Conservation (phyloP, 1,140 invertebrate species). For the Argopecten irradians region DNA sequence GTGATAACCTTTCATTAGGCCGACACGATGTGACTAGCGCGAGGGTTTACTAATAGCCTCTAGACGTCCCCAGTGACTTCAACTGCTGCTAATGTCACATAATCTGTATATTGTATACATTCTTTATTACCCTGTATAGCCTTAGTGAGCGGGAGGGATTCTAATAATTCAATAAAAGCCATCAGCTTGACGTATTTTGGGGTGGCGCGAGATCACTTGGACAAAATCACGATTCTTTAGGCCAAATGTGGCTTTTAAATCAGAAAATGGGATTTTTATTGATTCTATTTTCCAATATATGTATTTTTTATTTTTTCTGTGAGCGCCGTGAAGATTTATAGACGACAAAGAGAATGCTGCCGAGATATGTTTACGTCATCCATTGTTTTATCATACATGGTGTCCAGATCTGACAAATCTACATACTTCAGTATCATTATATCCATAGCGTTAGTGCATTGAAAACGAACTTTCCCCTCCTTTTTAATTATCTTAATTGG, state of each 20-base stretch:
- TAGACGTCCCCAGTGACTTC: not conserved
- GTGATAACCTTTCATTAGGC: not conserved
- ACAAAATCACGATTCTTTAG: not conserved
- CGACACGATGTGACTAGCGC: constrained; percentile 19
- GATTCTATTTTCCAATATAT: constrained; percentile 23
- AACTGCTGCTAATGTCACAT: not conserved
- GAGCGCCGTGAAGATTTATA: not conserved
- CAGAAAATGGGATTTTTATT: constrained; percentile 12
- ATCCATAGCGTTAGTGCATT: too few species aligned
- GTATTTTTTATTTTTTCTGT: constrained; percentile 11
- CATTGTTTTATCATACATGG: too few species aligned
- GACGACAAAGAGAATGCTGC: not conserved
- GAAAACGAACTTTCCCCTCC: too few species aligned
- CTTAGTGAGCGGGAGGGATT: constrained; percentile 14
- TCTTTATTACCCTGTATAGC: constrained; percentile 5
- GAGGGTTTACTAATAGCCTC: constrained; percentile 7
- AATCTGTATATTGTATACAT: constrained; percentile 23
- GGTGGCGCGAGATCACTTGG: not conserved
- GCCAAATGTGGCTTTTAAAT: constrained; percentile 21
- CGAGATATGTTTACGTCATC: not conserved
- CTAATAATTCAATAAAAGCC: not conserved
- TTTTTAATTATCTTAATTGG: too few species aligned
- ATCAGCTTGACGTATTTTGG: not conserved
- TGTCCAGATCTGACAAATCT: too few species aligned
- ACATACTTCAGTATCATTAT: too few species aligned